Percentiles rank a stretch among this genome's conserved stretches.
These are phyloP conservation scores for Pachypsylla venusta DNA, from an alignment of 1,140 invertebrate species.

Conservation along the genomic window DNA sequence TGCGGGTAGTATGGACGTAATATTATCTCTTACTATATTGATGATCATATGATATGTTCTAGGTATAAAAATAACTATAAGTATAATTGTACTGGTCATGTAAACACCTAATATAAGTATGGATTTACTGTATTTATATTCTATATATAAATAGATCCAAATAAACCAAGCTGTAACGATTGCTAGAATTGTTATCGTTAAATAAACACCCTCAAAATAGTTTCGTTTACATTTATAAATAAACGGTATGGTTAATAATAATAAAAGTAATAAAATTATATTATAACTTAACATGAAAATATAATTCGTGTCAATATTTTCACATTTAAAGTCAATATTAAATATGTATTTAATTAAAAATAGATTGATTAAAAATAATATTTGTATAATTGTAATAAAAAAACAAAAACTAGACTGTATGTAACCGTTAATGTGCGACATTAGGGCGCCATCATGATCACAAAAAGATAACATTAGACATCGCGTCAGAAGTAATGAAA, in stretches of 20 bases:
- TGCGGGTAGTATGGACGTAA: constrained; percentile 23
- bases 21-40: constrained; percentile 29
- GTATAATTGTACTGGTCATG: constrained; percentile 31
- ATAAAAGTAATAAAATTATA: constrained; percentile 37
- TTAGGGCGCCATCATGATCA: constrained; percentile 36
- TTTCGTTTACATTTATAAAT: constrained; percentile 39
- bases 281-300: constrained; percentile 31
- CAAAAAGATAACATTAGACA: constrained; percentile 41
- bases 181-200: constrained; percentile 35
- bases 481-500: constrained; percentile 40
- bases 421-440: constrained; percentile 44
- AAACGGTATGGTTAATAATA: constrained; percentile 36
- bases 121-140: constrained; percentile 29
- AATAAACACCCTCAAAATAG: constrained; percentile 40
- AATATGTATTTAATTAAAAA: constrained; percentile 27
- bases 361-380: not conserved
- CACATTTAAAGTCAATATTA: constrained; percentile 26
- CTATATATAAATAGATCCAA: constrained; percentile 37
- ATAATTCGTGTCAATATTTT: not conserved
- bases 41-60: constrained; percentile 40
- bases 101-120: constrained; percentile 34
- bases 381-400: constrained; percentile 23
- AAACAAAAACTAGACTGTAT: constrained; percentile 32
- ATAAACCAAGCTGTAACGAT: constrained; percentile 35
- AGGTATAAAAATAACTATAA: constrained; percentile 39